Evolutionary conservation across 1,140 invertebrate genomes (phyloP), one percentile per base, ranked within the genome.

Genomic region (Yoshiicerus persimilis): DNA sequence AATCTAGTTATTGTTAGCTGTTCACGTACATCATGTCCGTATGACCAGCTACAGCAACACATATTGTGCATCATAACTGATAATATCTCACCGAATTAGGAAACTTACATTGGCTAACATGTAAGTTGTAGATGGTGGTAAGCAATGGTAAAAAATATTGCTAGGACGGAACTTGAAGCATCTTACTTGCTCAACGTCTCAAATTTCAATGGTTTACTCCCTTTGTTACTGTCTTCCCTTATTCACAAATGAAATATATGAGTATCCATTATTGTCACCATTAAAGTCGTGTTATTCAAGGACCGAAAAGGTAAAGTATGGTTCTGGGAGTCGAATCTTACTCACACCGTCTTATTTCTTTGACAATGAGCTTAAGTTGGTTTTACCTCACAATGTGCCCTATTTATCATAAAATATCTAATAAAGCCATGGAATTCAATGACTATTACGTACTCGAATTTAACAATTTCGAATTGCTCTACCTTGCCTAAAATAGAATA

Each of bases 191-290:
- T 56, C 20, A 4, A 16, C n/a, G 2, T 56, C n/a, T 56, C 9
- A 16, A 25, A 4, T 30, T 32, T 70, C 30, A n/a, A 47, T 56
- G n/a, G 20, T 1, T 70, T 25, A 16, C 66, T 70, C 25, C 66
- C 25, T 32, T 10, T 30, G 6, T 30, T 4, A 11, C 66, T n/a
- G 47, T 34, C 13, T 85, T 47, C 34, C 80, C 86, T 77, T 66
- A 32, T 66, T 25, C 66, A 36, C 23, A 77, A 80, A 87, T 77
- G 75, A 85, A 85, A 87, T 87, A 87, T 87, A 87, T 27, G 86
- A 77, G 38, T 20, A 23, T 32, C 32, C 86, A 75, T 87, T 87
- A 87, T 87, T 87, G 86, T 87, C 86, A 87, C 86, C 86, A 87
- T 87, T 87, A 87, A 87, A 87, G 34, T 34, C 25, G 27, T 47